Percentiles rank a stretch among this genome's conserved stretches.
phyloP scores from a whole-genome alignment of 2,113 vertebrate genomes.

The Alces alces region DNA sequence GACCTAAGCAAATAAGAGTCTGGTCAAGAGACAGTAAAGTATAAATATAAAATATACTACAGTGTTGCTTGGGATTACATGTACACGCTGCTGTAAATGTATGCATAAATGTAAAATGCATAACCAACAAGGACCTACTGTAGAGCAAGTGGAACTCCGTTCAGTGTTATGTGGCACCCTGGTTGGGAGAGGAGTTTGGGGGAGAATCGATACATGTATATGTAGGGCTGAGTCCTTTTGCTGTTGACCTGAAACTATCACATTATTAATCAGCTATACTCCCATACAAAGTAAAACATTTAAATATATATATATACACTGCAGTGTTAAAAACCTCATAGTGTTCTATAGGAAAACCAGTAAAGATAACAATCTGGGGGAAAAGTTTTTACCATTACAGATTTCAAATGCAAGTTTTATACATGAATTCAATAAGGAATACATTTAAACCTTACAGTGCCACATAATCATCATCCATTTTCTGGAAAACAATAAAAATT shows the following conservation, averaged over 20 bases:
- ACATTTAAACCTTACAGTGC: constrained; percentile 39
- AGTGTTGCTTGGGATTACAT: neutral
- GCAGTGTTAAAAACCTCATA: constrained; percentile 45
- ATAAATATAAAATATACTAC: constrained; percentile 44
- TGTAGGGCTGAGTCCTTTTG: neutral
- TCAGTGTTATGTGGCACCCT: neutral
- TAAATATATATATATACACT: constrained; percentile 28
- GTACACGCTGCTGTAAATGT: neutral
- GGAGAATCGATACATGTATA: neutral
- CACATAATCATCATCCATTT: constrained; percentile 19
- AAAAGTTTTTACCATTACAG: constrained; percentile 19
- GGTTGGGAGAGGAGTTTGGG: neutral
- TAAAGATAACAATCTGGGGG: constrained; percentile 30
- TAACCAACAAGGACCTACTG: neutral
- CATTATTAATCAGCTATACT: neutral
- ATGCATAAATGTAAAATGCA: neutral
- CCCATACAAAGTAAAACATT: neutral
- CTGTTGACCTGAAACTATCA: neutral
- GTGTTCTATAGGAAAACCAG: constrained; percentile 34
- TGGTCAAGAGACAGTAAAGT: constrained; percentile 24
- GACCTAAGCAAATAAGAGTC: neutral
- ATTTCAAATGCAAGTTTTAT: constrained; percentile 39
- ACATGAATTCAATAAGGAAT: constrained; percentile 37
- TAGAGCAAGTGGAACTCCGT: neutral
- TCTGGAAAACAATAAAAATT: constrained; percentile 41